A percentile compares a stretch with the other conserved stretches of the same genome.
Evolutionary conservation across 2,888 invertebrate species (phyloP).

Genomic region (Tholera decimalis): DNA sequence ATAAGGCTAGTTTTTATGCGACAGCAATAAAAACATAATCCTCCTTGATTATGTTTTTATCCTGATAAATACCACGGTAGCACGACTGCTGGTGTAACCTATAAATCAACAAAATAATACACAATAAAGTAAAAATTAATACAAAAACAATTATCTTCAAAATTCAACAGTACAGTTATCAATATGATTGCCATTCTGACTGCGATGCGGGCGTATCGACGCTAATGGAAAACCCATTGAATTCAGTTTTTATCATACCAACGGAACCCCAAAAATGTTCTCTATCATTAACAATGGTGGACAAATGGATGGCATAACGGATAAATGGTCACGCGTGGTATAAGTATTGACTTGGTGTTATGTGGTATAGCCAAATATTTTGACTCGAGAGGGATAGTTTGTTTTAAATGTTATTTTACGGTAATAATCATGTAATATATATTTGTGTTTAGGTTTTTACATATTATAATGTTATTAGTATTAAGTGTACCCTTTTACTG

Average conservation of each 20-base stretch:
- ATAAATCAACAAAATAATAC: not conserved
- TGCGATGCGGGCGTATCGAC: slow-evolving; percentile 42
- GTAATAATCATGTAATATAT: too few species aligned
- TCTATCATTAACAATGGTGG: slow-evolving; percentile 64
- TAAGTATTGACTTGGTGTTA: slow-evolving; percentile 47
- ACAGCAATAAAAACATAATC: too few species aligned
- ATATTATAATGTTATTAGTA: too few species aligned
- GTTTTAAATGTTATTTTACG: too few species aligned
- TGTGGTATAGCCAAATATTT: slow-evolving; percentile 41
- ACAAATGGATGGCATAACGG: slow-evolving; percentile 62
- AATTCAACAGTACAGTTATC: slow-evolving; percentile 18
- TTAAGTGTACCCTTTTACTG: too few species aligned
- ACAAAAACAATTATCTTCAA: slow-evolving; percentile 11
- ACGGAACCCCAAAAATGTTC: slow-evolving; percentile 52
- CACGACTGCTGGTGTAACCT: too few species aligned
- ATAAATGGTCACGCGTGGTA: slow-evolving; percentile 60
- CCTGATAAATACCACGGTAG: too few species aligned
- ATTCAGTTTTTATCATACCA: slow-evolving; percentile 61
- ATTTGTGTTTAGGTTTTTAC: too few species aligned
- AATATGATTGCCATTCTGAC: slow-evolving; percentile 38
- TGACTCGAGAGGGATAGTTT: slow-evolving; percentile 22
- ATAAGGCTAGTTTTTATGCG: too few species aligned
- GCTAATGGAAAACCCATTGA: slow-evolving; percentile 59
- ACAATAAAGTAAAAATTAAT: slow-evolving; percentile 5
- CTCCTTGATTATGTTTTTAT: too few species aligned